Conservation (phyloP, 2,888 invertebrate species). For the Neoscelio sp. region DNA sequence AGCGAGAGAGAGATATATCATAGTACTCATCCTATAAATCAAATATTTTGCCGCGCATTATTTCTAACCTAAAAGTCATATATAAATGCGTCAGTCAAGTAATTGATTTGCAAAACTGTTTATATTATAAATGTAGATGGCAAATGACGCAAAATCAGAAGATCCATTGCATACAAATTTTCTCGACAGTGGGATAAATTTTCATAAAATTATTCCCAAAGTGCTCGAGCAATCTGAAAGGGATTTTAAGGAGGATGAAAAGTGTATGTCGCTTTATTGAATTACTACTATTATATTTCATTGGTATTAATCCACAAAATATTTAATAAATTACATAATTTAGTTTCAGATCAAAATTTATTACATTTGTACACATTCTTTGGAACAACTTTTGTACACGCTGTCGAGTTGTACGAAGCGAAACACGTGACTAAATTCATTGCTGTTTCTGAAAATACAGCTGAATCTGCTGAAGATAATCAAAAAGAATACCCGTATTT, state of each 20-base stretch:
- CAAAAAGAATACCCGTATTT: conserved; percentile 60
- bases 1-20: too few relatives aligned
- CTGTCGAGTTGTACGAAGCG: conserved; percentile 87
- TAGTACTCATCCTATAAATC: too few relatives aligned
- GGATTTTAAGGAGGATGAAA: conserved; percentile 15
- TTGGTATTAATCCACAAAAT: too few relatives aligned
- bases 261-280: conserved; percentile 13
- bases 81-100: too few relatives aligned
- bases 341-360: conserved; percentile 86
- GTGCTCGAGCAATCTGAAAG: not conserved
- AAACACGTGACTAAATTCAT: conserved; percentile 84
- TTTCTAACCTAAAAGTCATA: too few relatives aligned
- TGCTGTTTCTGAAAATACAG: conserved; percentile 74
- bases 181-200: conserved; percentile 2
- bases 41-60: too few relatives aligned
- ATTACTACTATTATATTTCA: not conserved
- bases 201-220: conserved; percentile 9
- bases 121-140: conserved; percentile 4
- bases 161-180: not conserved
- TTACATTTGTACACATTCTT: conserved; percentile 86
- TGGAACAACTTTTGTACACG: conserved; percentile 85
- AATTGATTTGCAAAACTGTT: too few relatives aligned
- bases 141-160: not conserved
- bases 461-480: conserved; percentile 48
- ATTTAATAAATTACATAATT: too few relatives aligned